Evolutionary conservation across 35 echinoderm and acorn worm genomes (phyloP).

Genomic region (Holothuria glaberrima): DNA sequence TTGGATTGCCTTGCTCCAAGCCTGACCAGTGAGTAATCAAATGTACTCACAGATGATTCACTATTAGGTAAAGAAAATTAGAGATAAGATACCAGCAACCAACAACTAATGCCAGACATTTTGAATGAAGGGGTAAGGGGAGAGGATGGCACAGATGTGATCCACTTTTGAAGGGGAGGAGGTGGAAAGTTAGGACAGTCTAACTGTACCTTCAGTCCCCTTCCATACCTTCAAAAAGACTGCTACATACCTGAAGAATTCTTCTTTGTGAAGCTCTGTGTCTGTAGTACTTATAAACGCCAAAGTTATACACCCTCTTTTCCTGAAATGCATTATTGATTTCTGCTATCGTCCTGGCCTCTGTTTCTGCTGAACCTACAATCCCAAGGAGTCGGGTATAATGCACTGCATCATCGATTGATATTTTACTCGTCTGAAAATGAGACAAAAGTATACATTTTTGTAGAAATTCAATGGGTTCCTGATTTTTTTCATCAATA

Average conservation of each 20-base stretch:
- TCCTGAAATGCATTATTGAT: constrained; percentile 91
- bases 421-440: constrained; percentile 84
- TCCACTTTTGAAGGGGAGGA: too few relatives aligned
- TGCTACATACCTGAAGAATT: constrained; percentile 88
- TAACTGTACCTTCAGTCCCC: too few relatives aligned
- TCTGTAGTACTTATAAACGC: constrained; percentile 99
- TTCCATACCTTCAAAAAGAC: neutral
- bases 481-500: too few relatives aligned
- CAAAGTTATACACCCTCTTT: constrained; percentile 98
- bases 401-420: constrained; percentile 95
- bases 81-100: too few relatives aligned
- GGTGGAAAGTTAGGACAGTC: too few relatives aligned
- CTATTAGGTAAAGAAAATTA: too few relatives aligned
- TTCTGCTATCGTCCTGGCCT: constrained; percentile 91
- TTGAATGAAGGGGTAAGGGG: too few relatives aligned
- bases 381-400: constrained; percentile 91
- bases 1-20: too few relatives aligned
- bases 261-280: constrained; percentile 92
- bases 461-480: neutral
- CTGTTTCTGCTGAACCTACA: constrained; percentile 88
- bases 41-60: too few relatives aligned
- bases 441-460: neutral
- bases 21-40: too few relatives aligned
- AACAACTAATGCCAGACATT: too few relatives aligned
- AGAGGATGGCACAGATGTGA: too few relatives aligned